These are phyloP conservation scores for Poecile montanus DNA, from an alignment of 2,797 vertebrate genomes.

Conservation along the genomic window DNA sequence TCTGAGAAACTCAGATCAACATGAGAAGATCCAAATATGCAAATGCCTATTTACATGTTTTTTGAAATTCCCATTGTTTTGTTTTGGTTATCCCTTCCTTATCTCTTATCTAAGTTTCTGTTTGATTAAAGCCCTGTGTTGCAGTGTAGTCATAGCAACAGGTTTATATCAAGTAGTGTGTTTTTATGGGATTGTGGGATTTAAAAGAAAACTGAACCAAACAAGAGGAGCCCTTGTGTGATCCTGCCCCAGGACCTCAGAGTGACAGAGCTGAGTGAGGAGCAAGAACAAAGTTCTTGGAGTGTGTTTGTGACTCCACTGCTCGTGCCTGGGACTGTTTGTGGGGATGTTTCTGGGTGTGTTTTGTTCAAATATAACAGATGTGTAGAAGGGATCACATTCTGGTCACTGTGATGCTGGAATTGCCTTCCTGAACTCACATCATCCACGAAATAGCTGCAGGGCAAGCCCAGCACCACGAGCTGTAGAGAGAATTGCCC, in stretches of 20 bases:
- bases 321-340: not conserved
- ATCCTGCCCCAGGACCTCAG: not conserved
- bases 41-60: not conserved
- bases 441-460: not conserved
- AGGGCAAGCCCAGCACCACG: not conserved
- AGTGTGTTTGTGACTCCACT: not conserved
- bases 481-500: not conserved
- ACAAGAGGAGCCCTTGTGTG: not conserved
- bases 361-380: not conserved
- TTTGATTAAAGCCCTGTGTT: conserved; percentile 42
- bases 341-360: not conserved
- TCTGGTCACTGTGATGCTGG: not conserved
- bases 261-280: not conserved
- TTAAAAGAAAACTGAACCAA: not conserved
- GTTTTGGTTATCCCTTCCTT: not conserved
- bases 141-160: not conserved
- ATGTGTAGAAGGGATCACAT: accelerated
- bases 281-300: not conserved
- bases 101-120: conserved; percentile 22
- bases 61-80: not conserved
- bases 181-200: conserved; percentile 10
- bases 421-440: not conserved
- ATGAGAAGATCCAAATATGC: not conserved
- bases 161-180: not conserved
- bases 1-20: not conserved